phyloP scores from a whole-genome alignment of 2,888 invertebrate genomes.

The Polymixis flavicincta region DNA sequence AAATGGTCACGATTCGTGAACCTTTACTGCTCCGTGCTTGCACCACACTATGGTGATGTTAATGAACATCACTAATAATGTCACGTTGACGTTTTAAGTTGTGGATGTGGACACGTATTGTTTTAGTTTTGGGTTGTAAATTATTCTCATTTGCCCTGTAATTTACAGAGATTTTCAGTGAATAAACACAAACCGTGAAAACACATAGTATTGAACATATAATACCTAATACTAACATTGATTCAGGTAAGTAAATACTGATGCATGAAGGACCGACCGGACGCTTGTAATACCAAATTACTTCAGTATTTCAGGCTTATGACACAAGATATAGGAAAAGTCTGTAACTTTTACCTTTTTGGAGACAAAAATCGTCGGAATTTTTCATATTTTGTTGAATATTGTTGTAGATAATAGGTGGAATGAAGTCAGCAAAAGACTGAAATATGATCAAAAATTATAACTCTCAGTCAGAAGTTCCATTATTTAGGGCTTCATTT shows the following conservation, averaged over 20 bases:
- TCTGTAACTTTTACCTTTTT: not conserved
- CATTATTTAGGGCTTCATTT: not conserved
- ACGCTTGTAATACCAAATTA: conserved; percentile 25
- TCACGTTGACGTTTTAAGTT: conserved; percentile 69
- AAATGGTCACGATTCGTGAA: too few relatives aligned
- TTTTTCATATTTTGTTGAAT: not conserved
- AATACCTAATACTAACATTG: conserved; percentile 4
- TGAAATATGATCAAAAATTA: conserved; percentile 6
- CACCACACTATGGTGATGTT: not conserved
- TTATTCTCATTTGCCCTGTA: conserved; percentile 23
- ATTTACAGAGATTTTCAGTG: conserved; percentile 17
- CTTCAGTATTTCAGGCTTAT: conserved; percentile 18
- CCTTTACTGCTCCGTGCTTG: too few relatives aligned
- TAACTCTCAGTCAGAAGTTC: not conserved
- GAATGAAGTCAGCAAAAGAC: not conserved
- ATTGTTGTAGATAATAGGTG: not conserved
- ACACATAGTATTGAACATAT: conserved; percentile 11
- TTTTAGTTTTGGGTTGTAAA: conserved; percentile 57
- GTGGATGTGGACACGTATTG: conserved; percentile 81
- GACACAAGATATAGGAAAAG: not conserved
- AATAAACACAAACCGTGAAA: conserved; percentile 11
- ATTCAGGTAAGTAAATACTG: conserved; percentile 53
- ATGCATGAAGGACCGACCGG: conserved; percentile 35
- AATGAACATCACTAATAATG: conserved; percentile 33
- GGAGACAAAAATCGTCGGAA: too few relatives aligned